A percentile compares a stretch with the other conserved stretches of the same genome.
phyloP scores from a whole-genome alignment of 92 coral and sea anemone species.

The Zoanthus sociatus region DNA sequence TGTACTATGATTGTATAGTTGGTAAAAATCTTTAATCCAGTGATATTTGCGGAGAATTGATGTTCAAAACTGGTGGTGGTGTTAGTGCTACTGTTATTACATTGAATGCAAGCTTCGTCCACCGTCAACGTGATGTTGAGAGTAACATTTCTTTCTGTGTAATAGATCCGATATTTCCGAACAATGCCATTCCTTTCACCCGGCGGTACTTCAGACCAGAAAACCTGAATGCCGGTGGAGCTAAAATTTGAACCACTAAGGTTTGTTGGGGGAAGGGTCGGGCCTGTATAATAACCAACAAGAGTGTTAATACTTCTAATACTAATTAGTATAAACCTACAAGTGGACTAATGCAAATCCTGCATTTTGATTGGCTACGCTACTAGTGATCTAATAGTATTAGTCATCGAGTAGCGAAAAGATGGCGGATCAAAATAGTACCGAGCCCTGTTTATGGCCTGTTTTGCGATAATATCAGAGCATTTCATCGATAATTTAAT shows the following conservation, averaged over 20 bases:
- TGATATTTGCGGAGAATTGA: slow-evolving; percentile 12
- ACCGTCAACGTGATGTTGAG: slow-evolving; percentile 28
- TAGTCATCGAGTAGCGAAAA: no score
- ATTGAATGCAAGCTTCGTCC: slow-evolving; percentile 9
- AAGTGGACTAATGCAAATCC: no score
- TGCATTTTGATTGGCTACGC: no score
- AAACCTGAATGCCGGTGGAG: slow-evolving; percentile 38
- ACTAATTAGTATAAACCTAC: neutral
- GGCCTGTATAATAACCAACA: slow-evolving; percentile 27
- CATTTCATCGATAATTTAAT: no score
- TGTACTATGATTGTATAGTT: slow-evolving; percentile 27
- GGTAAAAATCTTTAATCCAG: slow-evolving; percentile 34
- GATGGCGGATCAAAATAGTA: no score
- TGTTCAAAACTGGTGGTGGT: neutral
- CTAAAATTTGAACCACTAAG: slow-evolving; percentile 25
- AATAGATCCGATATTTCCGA: slow-evolving; percentile 33
- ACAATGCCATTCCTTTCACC: slow-evolving; percentile 52
- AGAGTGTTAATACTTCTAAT: neutral
- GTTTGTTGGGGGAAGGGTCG: slow-evolving; percentile 50
- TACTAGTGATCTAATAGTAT: no score
- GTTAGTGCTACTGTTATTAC: neutral
- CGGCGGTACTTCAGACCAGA: slow-evolving; percentile 50
- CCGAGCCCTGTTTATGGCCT: no score
- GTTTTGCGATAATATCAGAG: no score
- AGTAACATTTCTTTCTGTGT: slow-evolving; percentile 19